Percentiles rank a stretch among this genome's conserved stretches.
phyloP scores from a whole-genome alignment of 2,888 invertebrate genomes.

The Plebejus melissa region DNA sequence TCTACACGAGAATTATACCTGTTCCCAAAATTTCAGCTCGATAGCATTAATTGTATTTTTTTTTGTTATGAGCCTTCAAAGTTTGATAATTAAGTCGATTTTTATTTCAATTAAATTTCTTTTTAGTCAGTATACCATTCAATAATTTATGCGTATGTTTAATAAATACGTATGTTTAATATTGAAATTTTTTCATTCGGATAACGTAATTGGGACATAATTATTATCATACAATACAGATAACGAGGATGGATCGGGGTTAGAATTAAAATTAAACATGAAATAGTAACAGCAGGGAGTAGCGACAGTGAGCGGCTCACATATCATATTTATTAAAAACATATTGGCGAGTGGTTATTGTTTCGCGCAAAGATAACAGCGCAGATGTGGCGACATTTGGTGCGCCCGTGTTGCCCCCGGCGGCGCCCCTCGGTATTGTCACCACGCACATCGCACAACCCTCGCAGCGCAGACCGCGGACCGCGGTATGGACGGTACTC shows the following conservation, averaged over 20 bases:
- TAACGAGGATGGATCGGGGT: not conserved
- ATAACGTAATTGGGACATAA: not conserved
- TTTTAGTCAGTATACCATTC: no score
- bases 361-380: not conserved
- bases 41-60: no score
- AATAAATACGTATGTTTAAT: no score
- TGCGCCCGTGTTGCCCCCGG: not conserved
- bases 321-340: constrained; percentile 5
- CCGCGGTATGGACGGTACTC: not conserved
- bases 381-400: constrained; percentile 13
- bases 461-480: not conserved
- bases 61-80: no score
- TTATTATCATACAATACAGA: not conserved
- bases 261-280: not conserved
- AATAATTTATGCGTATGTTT: no score
- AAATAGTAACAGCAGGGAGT: not conserved
- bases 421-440: not conserved
- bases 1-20: no score
- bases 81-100: no score
- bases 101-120: no score
- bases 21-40: no score
- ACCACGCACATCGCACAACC: not conserved
- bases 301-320: not conserved
- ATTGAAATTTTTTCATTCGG: not conserved
- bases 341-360: constrained; percentile 16